phyloP scores from a whole-genome alignment of 53 echinoderm and acorn worm genomes.

The Echinarachnius parma region DNA sequence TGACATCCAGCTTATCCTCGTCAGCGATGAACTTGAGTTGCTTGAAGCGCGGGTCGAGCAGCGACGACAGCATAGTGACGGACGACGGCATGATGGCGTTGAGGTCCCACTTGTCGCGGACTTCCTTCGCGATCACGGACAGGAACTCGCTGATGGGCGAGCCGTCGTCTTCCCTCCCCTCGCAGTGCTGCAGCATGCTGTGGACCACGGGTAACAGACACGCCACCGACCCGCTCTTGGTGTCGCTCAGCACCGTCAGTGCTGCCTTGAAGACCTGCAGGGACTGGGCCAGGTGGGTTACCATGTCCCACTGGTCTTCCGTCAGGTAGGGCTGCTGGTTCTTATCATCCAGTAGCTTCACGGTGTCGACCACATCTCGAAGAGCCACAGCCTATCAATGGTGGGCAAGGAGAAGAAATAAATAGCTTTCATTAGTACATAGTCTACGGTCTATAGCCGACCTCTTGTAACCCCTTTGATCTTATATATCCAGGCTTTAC shows the following conservation, averaged over 20 bases:
- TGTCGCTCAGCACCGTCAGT: conserved; percentile 31
- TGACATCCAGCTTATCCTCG: conserved; percentile 40
- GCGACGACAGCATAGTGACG: conserved; percentile 35
- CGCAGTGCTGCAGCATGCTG: conserved; percentile 44
- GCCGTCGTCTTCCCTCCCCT: conserved; percentile 33
- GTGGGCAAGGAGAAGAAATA: too few relatives aligned
- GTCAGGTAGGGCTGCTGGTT: conserved; percentile 29
- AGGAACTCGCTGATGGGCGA: conserved; percentile 28
- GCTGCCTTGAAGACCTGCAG: conserved; percentile 38
- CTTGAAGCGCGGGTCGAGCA: conserved; percentile 41
- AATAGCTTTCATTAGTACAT: too few relatives aligned
- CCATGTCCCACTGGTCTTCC: conserved; percentile 14
- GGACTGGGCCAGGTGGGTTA: conserved; percentile 15
- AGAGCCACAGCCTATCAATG: conserved; percentile 25
- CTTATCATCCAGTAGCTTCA: conserved; percentile 27
- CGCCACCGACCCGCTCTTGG: conserved; percentile 39
- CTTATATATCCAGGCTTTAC: too few relatives aligned
- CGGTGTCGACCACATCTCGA: conserved; percentile 19
- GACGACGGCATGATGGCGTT: conserved; percentile 43
- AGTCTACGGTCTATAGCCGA: too few relatives aligned
- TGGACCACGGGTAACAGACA: conserved; percentile 36
- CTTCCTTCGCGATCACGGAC: conserved; percentile 31
- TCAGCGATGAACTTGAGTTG: conserved; percentile 44
- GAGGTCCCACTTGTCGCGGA: conserved; percentile 36
- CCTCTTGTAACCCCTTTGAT: too few relatives aligned